Base-by-base conservation (phyloP, 2,888 invertebrate genomes). In the Cybosia mesomella region DNA sequence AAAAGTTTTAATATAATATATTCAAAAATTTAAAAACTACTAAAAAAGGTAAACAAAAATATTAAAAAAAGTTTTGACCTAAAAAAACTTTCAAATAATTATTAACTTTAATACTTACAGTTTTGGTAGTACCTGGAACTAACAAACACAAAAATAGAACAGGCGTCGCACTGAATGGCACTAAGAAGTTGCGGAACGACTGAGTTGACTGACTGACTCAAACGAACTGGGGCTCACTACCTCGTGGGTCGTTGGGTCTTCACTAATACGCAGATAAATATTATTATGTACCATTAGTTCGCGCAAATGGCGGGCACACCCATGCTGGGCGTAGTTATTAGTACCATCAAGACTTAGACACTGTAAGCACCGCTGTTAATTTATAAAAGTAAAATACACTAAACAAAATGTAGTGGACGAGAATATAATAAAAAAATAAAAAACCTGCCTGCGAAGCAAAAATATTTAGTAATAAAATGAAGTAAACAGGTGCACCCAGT, bases 81-180 rank as follows among this genome's bases (percentile, higher is more conserved):
- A 54, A 32, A 34, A 61, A 4, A 22, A 22, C 13, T 21, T 54
- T 43, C 18, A 18, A 18, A 43, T 15, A 34, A 34, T 32, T 1
- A 34, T 28, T 28, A 15, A 18, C 2, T 3, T 18, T 5, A 54
- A 63, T 10, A 63, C 63, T 63, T 11, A 63, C 63, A 2, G 32
- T 58, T 63, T 34, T 54, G 5, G 22, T 21, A 28, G 28, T 32
- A 63, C 18, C 22, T 36, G 54, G 54, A 34, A 54, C 22, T 8
- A 28, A 36, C 7, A 24, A 28, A 22, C 62, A 54, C 54, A 63
- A 63, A 62, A 54, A 54, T 63, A 63, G 54, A 63, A 22, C 63
- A 36, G 54, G 22, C 36, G 63, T 54, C 21, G 15, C 54, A 63
- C 63, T 63, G 8, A 63, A 54, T 10, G 54, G 21, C 63, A 63